Conservation (phyloP, 1,140 invertebrate genomes). For the Teleogryllus occipitalis region DNA sequence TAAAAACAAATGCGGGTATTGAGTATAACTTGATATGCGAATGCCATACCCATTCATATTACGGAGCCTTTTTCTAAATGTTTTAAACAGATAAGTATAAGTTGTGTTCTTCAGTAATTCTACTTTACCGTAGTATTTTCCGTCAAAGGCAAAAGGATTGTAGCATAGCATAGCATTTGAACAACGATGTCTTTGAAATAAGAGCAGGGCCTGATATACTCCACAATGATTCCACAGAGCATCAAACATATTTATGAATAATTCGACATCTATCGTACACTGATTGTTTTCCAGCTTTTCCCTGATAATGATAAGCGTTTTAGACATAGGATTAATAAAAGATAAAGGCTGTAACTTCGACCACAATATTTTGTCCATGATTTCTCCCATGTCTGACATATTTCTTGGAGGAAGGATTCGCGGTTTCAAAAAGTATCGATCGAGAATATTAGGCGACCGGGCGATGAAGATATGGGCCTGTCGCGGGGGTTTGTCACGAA, state of each 20-base stretch:
- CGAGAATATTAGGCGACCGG: not conserved
- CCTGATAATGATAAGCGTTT: not conserved
- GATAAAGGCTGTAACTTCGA: not conserved
- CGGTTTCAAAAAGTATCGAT: not conserved
- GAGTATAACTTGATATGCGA: not conserved
- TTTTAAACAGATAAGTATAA: not conserved
- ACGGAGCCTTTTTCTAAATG: not conserved
- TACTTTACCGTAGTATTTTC: not conserved
- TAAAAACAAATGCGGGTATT: not conserved
- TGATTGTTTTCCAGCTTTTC: not conserved
- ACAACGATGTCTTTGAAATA: not conserved
- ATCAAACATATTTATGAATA: not conserved
- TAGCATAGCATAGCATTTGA: not conserved
- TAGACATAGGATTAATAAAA: not conserved
- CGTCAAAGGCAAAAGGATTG: not conserved
- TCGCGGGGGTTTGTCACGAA: no score
- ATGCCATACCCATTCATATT: not conserved
- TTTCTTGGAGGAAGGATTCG: not conserved
- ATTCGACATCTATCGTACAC: not conserved
- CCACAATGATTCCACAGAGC: not conserved
- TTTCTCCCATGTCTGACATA: not conserved
- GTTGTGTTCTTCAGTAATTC: not conserved
- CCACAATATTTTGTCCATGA: not conserved
- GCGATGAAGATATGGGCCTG: no score
- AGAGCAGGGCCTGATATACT: not conserved